Evolutionary conservation across 92 coral and sea anemone genomes (phyloP).

Genomic region (Siderastrea siderea): DNA sequence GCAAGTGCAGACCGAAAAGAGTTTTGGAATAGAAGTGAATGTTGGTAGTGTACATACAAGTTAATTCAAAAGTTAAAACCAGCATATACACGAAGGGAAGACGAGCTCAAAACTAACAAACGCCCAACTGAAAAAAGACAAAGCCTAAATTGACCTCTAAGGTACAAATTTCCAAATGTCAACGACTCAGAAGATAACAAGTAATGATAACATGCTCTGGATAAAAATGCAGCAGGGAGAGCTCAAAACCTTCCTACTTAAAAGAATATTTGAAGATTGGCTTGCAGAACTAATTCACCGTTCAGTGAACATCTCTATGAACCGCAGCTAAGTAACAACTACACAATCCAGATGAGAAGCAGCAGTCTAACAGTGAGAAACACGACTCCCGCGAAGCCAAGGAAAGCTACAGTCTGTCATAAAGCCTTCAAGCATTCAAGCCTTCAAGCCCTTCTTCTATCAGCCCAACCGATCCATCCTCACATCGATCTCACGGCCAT

Average conservation of each 20-base stretch:
- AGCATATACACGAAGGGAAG: too few relatives aligned
- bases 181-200: not conserved
- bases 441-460: not conserved
- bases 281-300: not conserved
- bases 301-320: not conserved
- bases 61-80: not conserved
- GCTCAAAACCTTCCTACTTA: not conserved
- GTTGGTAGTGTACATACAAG: not conserved
- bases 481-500: constrained; percentile 97
- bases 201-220: too few relatives aligned
- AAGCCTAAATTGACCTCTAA: not conserved
- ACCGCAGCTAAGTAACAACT: not conserved
- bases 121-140: not conserved
- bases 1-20: not conserved
- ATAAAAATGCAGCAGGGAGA: constrained; percentile 1
- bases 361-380: not conserved
- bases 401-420: not conserved
- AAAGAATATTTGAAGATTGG: not conserved
- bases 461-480: constrained; percentile 93
- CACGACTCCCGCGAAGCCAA: not conserved
- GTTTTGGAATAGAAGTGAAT: not conserved
- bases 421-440: not conserved
- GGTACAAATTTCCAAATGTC: not conserved
- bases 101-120: not conserved
- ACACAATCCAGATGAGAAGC: not conserved